Evolutionary conservation across 2,888 invertebrate genomes (phyloP).

Genomic region (Alitta virens): DNA sequence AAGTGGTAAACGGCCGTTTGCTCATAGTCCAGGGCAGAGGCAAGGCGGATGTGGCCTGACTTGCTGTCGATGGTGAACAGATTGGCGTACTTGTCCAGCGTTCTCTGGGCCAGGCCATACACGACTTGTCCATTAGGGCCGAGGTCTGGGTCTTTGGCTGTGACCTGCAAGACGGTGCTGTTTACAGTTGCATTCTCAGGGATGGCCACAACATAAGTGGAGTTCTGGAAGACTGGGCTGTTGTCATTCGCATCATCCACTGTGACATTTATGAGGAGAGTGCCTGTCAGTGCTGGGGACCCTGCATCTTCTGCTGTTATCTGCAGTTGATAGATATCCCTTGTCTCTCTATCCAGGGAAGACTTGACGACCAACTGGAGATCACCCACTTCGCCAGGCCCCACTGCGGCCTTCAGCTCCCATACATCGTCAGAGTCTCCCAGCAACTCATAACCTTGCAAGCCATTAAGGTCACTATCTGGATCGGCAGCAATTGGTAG

Average conservation of each 20-base stretch:
- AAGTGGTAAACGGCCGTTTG: slow-evolving; percentile 9
- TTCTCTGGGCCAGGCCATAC: not conserved
- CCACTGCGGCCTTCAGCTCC: not conserved
- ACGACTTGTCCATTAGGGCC: slow-evolving; percentile 8
- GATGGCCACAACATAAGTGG: not conserved
- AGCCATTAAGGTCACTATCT: slow-evolving; percentile 8
- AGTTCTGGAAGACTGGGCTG: slow-evolving; percentile 4
- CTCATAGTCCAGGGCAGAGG: not conserved
- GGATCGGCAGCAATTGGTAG: slow-evolving; percentile 11
- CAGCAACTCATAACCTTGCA: not conserved
- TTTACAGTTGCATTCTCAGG: slow-evolving; percentile 9
- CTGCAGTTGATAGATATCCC: not conserved
- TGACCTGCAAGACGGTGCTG: not conserved
- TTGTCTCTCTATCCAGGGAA: slow-evolving; percentile 4
- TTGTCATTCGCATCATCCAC: slow-evolving; percentile 14
- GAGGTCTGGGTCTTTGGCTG: slow-evolving; percentile 3
- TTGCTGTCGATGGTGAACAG: not conserved
- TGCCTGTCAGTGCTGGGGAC: not conserved
- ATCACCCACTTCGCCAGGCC: not conserved
- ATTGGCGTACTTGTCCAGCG: not conserved
- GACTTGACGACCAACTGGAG: slow-evolving; percentile 6
- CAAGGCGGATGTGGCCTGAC: slow-evolving; percentile 1
- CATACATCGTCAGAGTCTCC: not conserved
- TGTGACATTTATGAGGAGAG: not conserved
- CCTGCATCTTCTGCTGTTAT: slow-evolving; percentile 7